Evolutionary conservation across 2,888 invertebrate species (phyloP), one percentile per base, ranked within the genome.

Genomic region (Drosophila rellima): DNA sequence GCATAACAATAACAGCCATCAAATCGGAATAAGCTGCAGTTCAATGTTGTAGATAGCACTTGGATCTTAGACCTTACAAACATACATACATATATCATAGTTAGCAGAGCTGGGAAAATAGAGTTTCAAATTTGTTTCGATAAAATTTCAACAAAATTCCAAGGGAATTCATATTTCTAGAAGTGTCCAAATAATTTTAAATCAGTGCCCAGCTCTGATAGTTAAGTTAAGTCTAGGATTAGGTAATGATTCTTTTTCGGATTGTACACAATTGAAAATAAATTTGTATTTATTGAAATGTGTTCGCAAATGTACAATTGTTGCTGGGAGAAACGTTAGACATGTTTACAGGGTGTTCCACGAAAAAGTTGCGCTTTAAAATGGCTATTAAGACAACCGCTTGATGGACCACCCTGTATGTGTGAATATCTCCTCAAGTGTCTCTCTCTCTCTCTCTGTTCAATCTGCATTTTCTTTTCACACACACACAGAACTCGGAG

Each of bases 401-500:
- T n/a, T n/a, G n/a, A n/a, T n/a, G n/a, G n/a, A n/a, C n/a, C n/a
- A n/a, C n/a, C n/a, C n/a, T n/a, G n/a, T n/a, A n/a, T n/a, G n/a
- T n/a, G n/a, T n/a, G n/a, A 13, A 13, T 18, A 40, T 40, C 11
- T 2, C 42, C 15, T 18, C 11, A 18, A 39, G 11, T 39, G 8
- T 15, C 7, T 10, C 7, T 20, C 20, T 42, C 42, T 13, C 5
- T 7, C 6, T 23, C 13, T 42, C 18, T 20, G 63, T 23, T 55
- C 20, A 45, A 57, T 59, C 29, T 65, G 61, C 52, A 54, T 70
- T 70, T 64, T 59, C 44, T 66, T 52, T 57, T 60, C 44, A 39
- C 26, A 52, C 42, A 51, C 93, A 60, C 54, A 50, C 93, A 97
- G 98, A 99, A 98, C 93, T 97, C 98, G 1, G 99, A 99, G 93